A percentile compares a stretch with the other conserved stretches of the same genome.
phyloP scores from a whole-genome alignment of 2,888 invertebrate genomes.

The Sinodicranocentrus sp. region DNA sequence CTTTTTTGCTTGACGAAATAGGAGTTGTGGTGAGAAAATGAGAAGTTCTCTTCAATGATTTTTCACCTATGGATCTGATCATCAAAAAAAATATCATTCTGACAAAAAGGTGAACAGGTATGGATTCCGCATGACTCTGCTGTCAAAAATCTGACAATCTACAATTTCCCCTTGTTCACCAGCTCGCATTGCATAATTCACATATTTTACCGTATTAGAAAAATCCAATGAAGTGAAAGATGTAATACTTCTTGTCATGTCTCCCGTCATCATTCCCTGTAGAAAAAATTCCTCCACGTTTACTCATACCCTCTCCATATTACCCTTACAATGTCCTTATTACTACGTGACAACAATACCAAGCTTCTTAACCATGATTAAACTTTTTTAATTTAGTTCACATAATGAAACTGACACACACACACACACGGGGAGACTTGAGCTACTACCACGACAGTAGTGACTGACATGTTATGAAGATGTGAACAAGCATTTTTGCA shows the following conservation, averaged over 20 bases:
- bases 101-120: too few relatives aligned
- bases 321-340: conserved; percentile 15
- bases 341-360: conserved; percentile 48
- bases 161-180: too few relatives aligned
- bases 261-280: not conserved
- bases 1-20: conserved; percentile 31
- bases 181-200: conserved; percentile 42
- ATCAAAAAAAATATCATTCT: too few relatives aligned
- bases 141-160: too few relatives aligned
- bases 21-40: conserved; percentile 6
- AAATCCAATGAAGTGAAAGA: too few relatives aligned
- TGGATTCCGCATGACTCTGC: too few relatives aligned
- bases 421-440: not conserved
- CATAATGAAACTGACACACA: not conserved
- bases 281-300: conserved; percentile 35
- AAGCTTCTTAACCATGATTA: conserved; percentile 29
- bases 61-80: not conserved
- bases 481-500: conserved; percentile 60
- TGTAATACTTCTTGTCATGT: too few relatives aligned
- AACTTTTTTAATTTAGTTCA: conserved; percentile 37
- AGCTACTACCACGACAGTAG: not conserved
- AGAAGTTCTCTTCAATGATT: too few relatives aligned
- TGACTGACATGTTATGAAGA: conserved; percentile 62
- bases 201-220: conserved; percentile 28
- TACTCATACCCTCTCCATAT: too few relatives aligned